Conservation (phyloP, 2,113 vertebrate genomes). For the Ahaetulla prasina region DNA sequence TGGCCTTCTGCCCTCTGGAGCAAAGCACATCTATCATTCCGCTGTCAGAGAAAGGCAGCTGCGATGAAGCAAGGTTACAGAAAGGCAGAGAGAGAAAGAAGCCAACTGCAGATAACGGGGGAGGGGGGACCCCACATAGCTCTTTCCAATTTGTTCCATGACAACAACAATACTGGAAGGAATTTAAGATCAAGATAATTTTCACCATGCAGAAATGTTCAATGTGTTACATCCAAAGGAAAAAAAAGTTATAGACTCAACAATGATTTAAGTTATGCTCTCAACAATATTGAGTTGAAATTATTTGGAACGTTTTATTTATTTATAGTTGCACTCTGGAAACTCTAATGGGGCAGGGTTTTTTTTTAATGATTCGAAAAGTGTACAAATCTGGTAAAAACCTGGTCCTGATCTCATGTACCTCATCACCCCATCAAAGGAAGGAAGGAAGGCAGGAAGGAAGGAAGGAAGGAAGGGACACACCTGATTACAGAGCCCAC, state of each 20-base stretch:
- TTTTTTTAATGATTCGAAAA: not conserved
- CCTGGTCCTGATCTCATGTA: not conserved
- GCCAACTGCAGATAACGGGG: not conserved
- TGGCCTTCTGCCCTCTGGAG: rapidly evolving
- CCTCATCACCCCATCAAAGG: not conserved
- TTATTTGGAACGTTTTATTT: not conserved
- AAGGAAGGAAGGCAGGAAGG: no score
- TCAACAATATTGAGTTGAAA: not conserved
- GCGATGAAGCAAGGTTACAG: constrained; percentile 1
- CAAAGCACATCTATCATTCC: constrained; percentile 9
- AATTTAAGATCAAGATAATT: not conserved
- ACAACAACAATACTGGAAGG: not conserved
- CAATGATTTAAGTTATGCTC: not conserved
- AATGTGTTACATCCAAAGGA: not conserved
- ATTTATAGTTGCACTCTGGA: not conserved
- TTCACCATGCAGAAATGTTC: not conserved
- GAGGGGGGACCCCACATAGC: not conserved
- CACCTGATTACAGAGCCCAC: not conserved
- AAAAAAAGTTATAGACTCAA: not conserved
- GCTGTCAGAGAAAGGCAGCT: not conserved
- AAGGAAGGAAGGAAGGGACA: not conserved
- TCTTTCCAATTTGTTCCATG: not conserved
- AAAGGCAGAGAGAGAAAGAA: not conserved
- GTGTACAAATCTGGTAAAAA: not conserved
- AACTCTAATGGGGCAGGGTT: no score